Conservation (phyloP, 2,888 invertebrate species). For the Galeopsomyia nigrocyanea region DNA sequence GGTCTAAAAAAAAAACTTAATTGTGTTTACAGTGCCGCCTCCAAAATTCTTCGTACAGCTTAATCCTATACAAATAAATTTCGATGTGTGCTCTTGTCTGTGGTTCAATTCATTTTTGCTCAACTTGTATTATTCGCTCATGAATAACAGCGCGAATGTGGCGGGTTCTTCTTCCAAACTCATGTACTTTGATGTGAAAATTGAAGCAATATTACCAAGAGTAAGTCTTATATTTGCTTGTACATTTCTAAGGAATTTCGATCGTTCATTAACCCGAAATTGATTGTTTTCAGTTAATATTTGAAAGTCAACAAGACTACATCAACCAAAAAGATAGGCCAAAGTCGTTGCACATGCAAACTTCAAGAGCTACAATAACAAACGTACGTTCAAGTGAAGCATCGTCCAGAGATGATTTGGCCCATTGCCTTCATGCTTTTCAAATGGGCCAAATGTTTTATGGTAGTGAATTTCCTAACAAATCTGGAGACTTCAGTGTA, state of each 20-base stretch:
- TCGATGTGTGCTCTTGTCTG: constrained; percentile 89
- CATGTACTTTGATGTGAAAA: constrained; percentile 85
- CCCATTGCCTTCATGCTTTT: constrained; percentile 83
- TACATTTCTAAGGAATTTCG: not conserved
- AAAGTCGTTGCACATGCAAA: constrained; percentile 86
- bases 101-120: constrained; percentile 96
- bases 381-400: constrained; percentile 77
- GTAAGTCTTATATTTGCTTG: constrained; percentile 69
- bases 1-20: not conserved
- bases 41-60: constrained; percentile 92
- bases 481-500: constrained; percentile 79
- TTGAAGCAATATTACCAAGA: constrained; percentile 95
- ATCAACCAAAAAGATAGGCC: constrained; percentile 89
- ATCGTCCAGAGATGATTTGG: constrained; percentile 83
- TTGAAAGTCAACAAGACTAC: constrained; percentile 83
- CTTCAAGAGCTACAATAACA: constrained; percentile 81
- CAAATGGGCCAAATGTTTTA: constrained; percentile 82
- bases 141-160: constrained; percentile 68
- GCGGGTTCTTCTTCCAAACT: constrained; percentile 63
- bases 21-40: constrained; percentile 83
- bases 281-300: constrained; percentile 74
- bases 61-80: constrained; percentile 89
- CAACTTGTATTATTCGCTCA: constrained; percentile 84
- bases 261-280: constrained; percentile 15
- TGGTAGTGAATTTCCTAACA: constrained; percentile 83